A percentile compares a stretch with the other conserved stretches of the same genome.
Evolutionary conservation across 2,888 invertebrate species (phyloP).

Genomic region (Microdon myrmicae): DNA sequence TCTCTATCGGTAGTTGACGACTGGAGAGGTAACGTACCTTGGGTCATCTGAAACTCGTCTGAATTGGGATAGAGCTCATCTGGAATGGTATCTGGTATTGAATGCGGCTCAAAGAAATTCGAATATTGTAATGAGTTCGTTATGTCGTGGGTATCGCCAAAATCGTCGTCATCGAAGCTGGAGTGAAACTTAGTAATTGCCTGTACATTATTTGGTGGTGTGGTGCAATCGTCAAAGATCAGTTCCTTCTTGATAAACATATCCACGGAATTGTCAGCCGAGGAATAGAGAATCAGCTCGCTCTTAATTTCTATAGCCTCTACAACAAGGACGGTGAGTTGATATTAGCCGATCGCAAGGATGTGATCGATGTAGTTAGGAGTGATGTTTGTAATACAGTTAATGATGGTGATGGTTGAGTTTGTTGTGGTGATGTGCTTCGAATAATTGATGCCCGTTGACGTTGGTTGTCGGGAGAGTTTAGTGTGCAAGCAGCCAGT

Average conservation of each 20-base stretch:
- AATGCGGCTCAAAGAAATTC: slow-evolving; percentile 65
- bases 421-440: no score
- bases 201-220: slow-evolving; percentile 64
- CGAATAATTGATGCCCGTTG: no score
- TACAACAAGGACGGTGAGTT: slow-evolving; percentile 65
- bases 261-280: slow-evolving; percentile 65
- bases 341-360: slow-evolving; percentile 40
- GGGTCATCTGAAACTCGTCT: slow-evolving; percentile 65
- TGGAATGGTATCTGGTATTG: slow-evolving; percentile 65
- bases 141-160: slow-evolving; percentile 64
- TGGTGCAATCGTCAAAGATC: slow-evolving; percentile 63
- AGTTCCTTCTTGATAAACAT: slow-evolving; percentile 66
- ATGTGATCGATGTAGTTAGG: slow-evolving; percentile 37
- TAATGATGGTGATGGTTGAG: no score
- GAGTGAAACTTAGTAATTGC: slow-evolving; percentile 65
- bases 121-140: slow-evolving; percentile 65
- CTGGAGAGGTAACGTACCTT: slow-evolving; percentile 63
- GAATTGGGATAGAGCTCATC: slow-evolving; percentile 64
- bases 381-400: slow-evolving; percentile 32
- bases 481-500: slow-evolving; percentile 65
- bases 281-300: slow-evolving; percentile 65
- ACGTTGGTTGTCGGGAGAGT: no score
- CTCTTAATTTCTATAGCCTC: slow-evolving; percentile 63
- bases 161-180: slow-evolving; percentile 64
- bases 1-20: slow-evolving; percentile 65